A percentile compares a stretch with the other conserved stretches of the same genome.
Evolutionary conservation across 2,113 vertebrate genomes (phyloP).

Genomic region (Pterocles gutturalis): DNA sequence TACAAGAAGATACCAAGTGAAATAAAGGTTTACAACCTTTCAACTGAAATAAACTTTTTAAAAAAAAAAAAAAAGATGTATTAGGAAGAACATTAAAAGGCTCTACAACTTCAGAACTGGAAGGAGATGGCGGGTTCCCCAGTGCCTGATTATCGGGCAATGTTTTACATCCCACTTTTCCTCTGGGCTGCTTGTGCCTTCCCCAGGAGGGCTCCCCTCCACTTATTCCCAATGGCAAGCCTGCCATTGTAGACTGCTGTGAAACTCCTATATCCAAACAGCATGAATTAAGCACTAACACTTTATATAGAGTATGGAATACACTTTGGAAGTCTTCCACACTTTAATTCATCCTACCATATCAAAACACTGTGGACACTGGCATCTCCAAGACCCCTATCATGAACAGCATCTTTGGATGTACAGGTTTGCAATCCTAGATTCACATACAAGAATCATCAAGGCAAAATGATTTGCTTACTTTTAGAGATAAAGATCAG

Average conservation of each 20-base stretch:
- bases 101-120: neutral
- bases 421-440: neutral
- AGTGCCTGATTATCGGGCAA: accelerated
- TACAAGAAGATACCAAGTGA: neutral
- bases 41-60: neutral
- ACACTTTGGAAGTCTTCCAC: neutral
- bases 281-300: neutral
- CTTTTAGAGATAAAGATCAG: neutral
- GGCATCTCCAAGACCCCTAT: neutral
- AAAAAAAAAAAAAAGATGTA: too few species aligned
- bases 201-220: neutral
- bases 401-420: neutral
- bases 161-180: neutral
- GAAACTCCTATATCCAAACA: neutral
- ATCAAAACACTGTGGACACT: neutral
- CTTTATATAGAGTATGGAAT: neutral
- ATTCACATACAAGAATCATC: neutral
- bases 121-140: neutral
- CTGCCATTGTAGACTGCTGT: neutral
- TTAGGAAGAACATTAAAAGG: neutral
- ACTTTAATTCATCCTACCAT: neutral
- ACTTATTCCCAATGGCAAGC: neutral
- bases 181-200: neutral
- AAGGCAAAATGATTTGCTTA: neutral
- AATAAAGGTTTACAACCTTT: neutral